These are phyloP conservation scores for Diadema setosum DNA, from an alignment of 35 echinoderm and acorn worm genomes.

Conservation along the genomic window DNA sequence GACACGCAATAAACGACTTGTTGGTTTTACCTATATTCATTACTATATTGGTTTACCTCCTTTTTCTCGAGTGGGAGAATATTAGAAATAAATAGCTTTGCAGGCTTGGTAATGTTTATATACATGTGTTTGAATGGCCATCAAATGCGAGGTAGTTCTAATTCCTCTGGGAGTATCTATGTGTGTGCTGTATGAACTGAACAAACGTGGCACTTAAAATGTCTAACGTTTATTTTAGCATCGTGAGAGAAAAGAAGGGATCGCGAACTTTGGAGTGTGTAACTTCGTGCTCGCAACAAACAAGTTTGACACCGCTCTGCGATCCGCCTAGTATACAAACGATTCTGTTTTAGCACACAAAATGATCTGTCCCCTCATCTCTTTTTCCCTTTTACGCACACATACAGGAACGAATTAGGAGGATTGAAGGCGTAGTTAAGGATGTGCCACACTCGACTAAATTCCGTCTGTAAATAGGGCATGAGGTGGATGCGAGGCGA, in stretches of 20 bases:
- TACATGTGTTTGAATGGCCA: background rate
- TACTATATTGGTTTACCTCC: constrained; percentile 13
- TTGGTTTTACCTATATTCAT: constrained; percentile 33
- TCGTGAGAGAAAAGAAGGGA: background rate
- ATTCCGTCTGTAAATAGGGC: background rate
- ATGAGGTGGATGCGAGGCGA: background rate
- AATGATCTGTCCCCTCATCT: background rate
- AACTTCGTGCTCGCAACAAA: constrained; percentile 15
- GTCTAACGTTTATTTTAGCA: background rate
- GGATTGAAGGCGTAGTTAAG: background rate
- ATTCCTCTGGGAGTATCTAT: background rate
- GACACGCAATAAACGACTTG: background rate
- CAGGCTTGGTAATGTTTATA: background rate
- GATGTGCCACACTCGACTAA: background rate
- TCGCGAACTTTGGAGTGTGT: background rate
- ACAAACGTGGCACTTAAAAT: background rate
- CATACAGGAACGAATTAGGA: background rate
- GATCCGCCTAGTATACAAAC: background rate
- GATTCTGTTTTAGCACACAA: background rate
- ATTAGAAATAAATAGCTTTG: background rate
- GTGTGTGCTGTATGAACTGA: background rate
- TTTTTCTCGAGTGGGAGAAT: background rate
- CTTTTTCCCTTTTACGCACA: background rate
- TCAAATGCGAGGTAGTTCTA: background rate
- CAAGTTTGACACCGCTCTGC: background rate